These are phyloP conservation scores for Parotia lawesii DNA, from an alignment of 2,113 vertebrate species.

Conservation along the genomic window DNA sequence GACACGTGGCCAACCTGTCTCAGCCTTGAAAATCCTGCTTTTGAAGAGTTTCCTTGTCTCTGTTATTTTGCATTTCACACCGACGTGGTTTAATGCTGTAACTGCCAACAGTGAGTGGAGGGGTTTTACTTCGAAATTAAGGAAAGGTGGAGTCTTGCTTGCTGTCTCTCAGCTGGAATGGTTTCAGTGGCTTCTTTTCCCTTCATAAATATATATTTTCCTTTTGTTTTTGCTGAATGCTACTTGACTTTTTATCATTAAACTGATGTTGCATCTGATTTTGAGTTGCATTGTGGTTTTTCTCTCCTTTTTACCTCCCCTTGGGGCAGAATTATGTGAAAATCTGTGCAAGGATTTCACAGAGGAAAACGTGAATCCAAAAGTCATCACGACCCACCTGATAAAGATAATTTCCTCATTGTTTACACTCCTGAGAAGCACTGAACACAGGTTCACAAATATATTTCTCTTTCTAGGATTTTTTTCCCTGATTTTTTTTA, in stretches of 20 bases:
- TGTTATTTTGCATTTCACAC: not conserved
- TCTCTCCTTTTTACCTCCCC: not conserved
- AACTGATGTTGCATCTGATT: not conserved
- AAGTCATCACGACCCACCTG: no score
- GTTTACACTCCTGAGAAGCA: not conserved
- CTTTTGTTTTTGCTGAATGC: not conserved
- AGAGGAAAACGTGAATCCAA: not conserved
- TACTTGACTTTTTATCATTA: not conserved
- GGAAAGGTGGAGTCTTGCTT: not conserved
- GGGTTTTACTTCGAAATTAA: not conserved
- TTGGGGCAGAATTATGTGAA: not conserved
- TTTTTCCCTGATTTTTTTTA: fast-evolving
- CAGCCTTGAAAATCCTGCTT: not conserved
- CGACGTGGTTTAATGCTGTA: fast-evolving
- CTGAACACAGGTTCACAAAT: not conserved
- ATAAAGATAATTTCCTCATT: fast-evolving
- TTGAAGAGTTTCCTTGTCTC: not conserved
- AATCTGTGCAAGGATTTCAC: not conserved
- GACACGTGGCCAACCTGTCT: fast-evolving
- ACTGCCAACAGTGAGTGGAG: fast-evolving
- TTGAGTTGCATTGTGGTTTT: not conserved
- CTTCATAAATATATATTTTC: not conserved
- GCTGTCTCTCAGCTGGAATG: not conserved
- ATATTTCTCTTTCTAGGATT: fast-evolving
- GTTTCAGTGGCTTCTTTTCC: not conserved